A percentile compares a stretch with the other conserved stretches of the same genome.
These are phyloP conservation scores for Solen grandis DNA, from an alignment of 1,140 invertebrate genomes.

Conservation along the genomic window DNA sequence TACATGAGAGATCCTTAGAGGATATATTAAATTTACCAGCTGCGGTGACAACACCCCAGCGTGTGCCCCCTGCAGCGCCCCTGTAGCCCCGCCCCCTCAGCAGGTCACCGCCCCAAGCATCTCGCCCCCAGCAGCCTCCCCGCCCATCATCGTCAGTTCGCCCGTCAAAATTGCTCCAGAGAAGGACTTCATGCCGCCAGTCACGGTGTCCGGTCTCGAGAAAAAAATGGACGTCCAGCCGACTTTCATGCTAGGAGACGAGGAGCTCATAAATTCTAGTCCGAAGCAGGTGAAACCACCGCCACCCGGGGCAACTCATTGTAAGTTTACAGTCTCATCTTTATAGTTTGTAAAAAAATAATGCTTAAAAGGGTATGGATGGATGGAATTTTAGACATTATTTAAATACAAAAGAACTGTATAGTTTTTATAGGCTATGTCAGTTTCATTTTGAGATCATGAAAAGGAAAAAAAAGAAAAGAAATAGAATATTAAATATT, in stretches of 20 bases:
- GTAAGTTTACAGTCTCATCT: constrained; percentile 34
- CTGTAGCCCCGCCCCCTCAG: too few relatives aligned
- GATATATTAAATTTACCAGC: constrained; percentile 47
- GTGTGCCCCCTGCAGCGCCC: neutral
- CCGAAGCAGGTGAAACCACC: constrained; percentile 51
- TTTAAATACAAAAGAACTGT: too few relatives aligned
- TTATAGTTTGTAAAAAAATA: too few relatives aligned
- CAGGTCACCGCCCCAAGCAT: neutral
- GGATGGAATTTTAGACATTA: too few relatives aligned
- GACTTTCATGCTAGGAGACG: constrained; percentile 30
- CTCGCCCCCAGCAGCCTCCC: constrained; percentile 17
- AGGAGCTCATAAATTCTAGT: constrained; percentile 46
- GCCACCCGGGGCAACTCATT: constrained; percentile 50
- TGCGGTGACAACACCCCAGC: constrained; percentile 1
- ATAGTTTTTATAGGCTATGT: too few relatives aligned
- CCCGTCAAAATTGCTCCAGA: constrained; percentile 40
- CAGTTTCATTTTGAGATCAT: too few relatives aligned
- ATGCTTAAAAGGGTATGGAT: too few relatives aligned
- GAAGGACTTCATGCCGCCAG: constrained; percentile 42
- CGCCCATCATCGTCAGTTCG: constrained; percentile 54
- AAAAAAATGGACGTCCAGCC: constrained; percentile 6
- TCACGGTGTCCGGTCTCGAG: constrained; percentile 7
- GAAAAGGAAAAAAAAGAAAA: too few relatives aligned
- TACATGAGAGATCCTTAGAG: constrained; percentile 44
- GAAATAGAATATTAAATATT: too few relatives aligned